These are phyloP conservation scores for Xiphophorus maculatus DNA, from an alignment of 2,113 vertebrate genomes.

Conservation along the genomic window DNA sequence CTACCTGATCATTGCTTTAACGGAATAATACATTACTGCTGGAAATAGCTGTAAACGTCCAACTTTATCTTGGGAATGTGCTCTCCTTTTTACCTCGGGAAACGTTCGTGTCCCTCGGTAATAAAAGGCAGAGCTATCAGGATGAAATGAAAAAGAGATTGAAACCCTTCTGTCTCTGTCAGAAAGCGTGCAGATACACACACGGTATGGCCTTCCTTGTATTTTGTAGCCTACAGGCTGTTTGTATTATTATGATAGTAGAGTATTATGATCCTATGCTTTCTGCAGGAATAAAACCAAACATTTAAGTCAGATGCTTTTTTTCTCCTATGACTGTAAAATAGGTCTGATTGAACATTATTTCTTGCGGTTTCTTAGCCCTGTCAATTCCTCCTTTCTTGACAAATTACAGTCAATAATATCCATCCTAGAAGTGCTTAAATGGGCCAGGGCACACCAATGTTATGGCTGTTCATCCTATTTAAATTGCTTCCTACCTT, in stretches of 20 bases:
- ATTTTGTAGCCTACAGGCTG: conserved; percentile 69
- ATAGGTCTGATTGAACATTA: conserved; percentile 68
- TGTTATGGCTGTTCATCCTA: conserved; percentile 70
- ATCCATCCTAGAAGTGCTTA: conserved; percentile 67
- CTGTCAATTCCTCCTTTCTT: conserved; percentile 67
- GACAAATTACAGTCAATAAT: conserved; percentile 76
- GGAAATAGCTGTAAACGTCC: conserved; percentile 82
- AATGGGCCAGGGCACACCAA: conserved; percentile 70
- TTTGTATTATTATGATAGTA: conserved; percentile 71
- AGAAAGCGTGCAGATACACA: conserved; percentile 57
- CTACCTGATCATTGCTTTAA: conserved; percentile 93
- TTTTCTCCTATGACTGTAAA: conserved; percentile 55
- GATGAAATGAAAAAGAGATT: conserved; percentile 80
- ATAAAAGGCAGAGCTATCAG: conserved; percentile 78
- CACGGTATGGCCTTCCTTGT: conserved; percentile 43
- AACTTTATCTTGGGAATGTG: conserved; percentile 81
- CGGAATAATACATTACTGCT: conserved; percentile 88
- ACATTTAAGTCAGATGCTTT: conserved; percentile 28
- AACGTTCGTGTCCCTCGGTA: conserved; percentile 72
- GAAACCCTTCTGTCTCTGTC: conserved; percentile 73
- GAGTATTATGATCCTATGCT: conserved; percentile 66
- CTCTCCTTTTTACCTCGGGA: conserved; percentile 76
- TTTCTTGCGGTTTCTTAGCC: conserved; percentile 59
- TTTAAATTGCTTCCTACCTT: conserved; percentile 62
- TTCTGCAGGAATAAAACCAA: conserved; percentile 52